Evolutionary conservation across 2,797 vertebrate species (phyloP).

Genomic region (Kryptolebias ocellatus): DNA sequence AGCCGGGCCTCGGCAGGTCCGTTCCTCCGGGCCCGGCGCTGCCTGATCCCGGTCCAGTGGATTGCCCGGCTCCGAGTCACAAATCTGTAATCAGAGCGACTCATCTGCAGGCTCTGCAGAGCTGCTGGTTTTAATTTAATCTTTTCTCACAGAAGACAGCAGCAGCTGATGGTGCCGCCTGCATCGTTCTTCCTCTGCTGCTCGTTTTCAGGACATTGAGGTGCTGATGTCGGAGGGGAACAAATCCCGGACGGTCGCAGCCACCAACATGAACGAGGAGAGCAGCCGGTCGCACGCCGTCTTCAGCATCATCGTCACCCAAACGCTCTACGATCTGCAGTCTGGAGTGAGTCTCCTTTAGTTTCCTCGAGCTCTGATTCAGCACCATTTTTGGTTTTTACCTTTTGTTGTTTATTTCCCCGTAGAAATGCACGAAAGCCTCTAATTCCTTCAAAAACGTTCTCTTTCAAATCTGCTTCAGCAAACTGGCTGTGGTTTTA

Average conservation of each 20-base stretch:
- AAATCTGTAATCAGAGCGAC: background rate
- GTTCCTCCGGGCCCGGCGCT: slow-evolving; percentile 52
- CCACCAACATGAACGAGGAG: slow-evolving; percentile 99
- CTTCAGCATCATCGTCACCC: slow-evolving; percentile 97
- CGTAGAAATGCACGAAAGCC: too few relatives aligned
- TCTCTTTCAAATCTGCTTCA: too few relatives aligned
- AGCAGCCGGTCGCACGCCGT: slow-evolving; percentile 97
- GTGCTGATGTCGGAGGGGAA: slow-evolving; percentile 99
- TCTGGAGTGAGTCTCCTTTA: slow-evolving; percentile 86
- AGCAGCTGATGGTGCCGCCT: background rate
- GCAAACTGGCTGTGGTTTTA: too few relatives aligned
- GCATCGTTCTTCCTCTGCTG: background rate
- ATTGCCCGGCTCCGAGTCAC: slow-evolving; percentile 46
- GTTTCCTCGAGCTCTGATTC: background rate
- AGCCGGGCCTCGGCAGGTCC: slow-evolving; percentile 65
- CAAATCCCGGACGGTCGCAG: slow-evolving; percentile 96
- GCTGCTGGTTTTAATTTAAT: too few relatives aligned
- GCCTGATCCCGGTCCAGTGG: slow-evolving; percentile 47
- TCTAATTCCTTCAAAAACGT: too few relatives aligned
- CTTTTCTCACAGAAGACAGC: background rate
- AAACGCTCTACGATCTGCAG: slow-evolving; percentile 92
- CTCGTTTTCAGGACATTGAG: slow-evolving; percentile 90
- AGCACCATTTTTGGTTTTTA: too few relatives aligned
- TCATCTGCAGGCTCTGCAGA: too few relatives aligned
- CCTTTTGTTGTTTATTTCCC: too few relatives aligned